Percentiles rank a stretch among this genome's conserved stretches.
Evolutionary conservation across 2,888 invertebrate genomes (phyloP).

Genomic region (Stenolophus ochropezus): DNA sequence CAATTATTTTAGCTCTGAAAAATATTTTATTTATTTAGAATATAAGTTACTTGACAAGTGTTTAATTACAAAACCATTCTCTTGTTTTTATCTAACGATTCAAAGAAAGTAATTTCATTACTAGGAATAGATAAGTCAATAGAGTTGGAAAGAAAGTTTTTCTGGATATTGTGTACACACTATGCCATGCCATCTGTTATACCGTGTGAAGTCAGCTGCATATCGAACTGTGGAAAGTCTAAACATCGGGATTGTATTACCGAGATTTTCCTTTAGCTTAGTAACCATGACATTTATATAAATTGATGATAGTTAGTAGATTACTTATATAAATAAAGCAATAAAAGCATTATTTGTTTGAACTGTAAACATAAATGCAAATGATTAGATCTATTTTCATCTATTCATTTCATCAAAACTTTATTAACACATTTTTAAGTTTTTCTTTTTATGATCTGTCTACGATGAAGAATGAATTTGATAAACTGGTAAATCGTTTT

Average conservation of each 20-base stretch:
- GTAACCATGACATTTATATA: not conserved
- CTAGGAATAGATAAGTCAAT: not conserved
- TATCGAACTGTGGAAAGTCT: conserved; percentile 8
- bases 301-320: not conserved
- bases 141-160: conserved; percentile 35
- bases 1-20: too few species aligned
- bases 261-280: not conserved
- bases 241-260: not conserved
- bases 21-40: too few species aligned
- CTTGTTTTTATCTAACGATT: not conserved
- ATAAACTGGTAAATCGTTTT: too few species aligned
- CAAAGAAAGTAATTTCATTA: conserved; percentile 28
- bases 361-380: not conserved
- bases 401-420: too few species aligned
- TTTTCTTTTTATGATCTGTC: too few species aligned
- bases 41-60: too few species aligned
- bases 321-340: not conserved
- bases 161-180: conserved; percentile 1
- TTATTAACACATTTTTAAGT: too few species aligned
- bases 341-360: not conserved
- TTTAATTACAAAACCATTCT: not conserved
- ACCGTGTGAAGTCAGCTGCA: conserved; percentile 7
- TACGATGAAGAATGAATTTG: too few species aligned
- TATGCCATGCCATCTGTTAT: conserved; percentile 37
- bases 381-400: too few species aligned